A percentile compares a stretch with the other conserved stretches of the same genome.
Conservation (phyloP, 2,888 invertebrate species). For the Eilema griseolum region DNA sequence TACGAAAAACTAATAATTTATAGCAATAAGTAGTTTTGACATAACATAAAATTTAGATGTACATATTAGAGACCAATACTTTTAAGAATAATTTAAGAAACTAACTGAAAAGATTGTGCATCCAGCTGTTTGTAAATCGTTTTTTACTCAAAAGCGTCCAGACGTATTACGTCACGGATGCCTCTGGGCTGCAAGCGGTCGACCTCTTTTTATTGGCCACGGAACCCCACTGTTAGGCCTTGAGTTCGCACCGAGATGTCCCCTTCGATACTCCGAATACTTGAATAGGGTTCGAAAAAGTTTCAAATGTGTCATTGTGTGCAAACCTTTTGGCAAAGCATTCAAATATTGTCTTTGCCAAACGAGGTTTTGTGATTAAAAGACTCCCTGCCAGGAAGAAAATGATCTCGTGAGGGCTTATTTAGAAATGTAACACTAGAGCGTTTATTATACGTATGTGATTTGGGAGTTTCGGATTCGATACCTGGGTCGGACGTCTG, state of each 20-base stretch:
- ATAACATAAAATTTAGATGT: slow-evolving; percentile 13
- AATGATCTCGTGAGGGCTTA: slow-evolving; percentile 34
- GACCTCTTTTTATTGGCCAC: slow-evolving; percentile 65
- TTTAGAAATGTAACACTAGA: background rate
- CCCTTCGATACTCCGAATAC: slow-evolving; percentile 65
- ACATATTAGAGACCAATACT: slow-evolving; percentile 20
- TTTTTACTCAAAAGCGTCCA: slow-evolving; percentile 68
- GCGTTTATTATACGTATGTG: background rate
- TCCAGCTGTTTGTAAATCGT: slow-evolving; percentile 58
- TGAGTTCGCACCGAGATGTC: slow-evolving; percentile 69
- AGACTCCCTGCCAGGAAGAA: slow-evolving; percentile 37
- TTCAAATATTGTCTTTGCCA: slow-evolving; percentile 50
- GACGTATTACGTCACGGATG: slow-evolving; percentile 74
- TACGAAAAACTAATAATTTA: slow-evolving; percentile 15
- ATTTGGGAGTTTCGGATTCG: background rate
- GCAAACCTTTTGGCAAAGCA: slow-evolving; percentile 49
- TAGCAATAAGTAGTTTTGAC: background rate
- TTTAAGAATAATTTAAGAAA: slow-evolving; percentile 37
- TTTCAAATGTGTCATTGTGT: slow-evolving; percentile 59
- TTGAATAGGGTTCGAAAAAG: slow-evolving; percentile 64
- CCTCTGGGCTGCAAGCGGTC: slow-evolving; percentile 52
- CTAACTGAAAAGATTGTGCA: slow-evolving; percentile 55
- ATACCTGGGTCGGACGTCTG: background rate
- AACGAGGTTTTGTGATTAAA: slow-evolving; percentile 47
- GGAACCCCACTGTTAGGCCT: slow-evolving; percentile 77